Conservation (phyloP, 1,140 invertebrate species). For the Brachystomella parvula region DNA sequence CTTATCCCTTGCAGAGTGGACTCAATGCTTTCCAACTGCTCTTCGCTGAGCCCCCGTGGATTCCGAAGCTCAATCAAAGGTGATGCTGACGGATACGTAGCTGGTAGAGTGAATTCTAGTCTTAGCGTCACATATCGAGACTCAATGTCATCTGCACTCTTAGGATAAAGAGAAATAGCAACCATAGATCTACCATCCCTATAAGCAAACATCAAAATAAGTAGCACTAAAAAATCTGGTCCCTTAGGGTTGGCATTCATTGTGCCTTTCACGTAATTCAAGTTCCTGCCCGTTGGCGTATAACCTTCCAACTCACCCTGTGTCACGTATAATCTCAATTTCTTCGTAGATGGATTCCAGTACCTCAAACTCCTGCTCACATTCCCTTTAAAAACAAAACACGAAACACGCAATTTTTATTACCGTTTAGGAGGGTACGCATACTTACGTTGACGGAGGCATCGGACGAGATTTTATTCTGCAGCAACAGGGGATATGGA, state of each 20-base stretch:
- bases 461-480: too few species aligned
- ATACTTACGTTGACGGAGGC: too few species aligned
- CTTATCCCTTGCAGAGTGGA: constrained; percentile 21
- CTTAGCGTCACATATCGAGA: constrained; percentile 47
- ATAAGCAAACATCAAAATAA: constrained; percentile 19
- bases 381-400: constrained; percentile 26
- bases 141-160: constrained; percentile 45
- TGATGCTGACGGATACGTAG: constrained; percentile 35
- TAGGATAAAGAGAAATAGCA: constrained; percentile 44
- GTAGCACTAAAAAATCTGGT: background rate
- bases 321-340: constrained; percentile 17
- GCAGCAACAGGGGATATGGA: too few species aligned
- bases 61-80: constrained; percentile 27
- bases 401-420: too few species aligned
- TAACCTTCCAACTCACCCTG: constrained; percentile 6
- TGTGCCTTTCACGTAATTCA: constrained; percentile 17
- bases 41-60: constrained; percentile 32
- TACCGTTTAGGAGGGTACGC: too few species aligned
- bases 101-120: constrained; percentile 41
- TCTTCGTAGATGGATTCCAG: constrained; percentile 41
- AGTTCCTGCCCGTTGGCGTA: background rate
- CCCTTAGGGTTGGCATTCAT: background rate
- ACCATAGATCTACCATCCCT: constrained; percentile 39
- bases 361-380: constrained; percentile 39
- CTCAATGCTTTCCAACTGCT: constrained; percentile 16